Evolutionary conservation across 2,113 vertebrate species (phyloP).

Genomic region (Hippocampus barbouri): DNA sequence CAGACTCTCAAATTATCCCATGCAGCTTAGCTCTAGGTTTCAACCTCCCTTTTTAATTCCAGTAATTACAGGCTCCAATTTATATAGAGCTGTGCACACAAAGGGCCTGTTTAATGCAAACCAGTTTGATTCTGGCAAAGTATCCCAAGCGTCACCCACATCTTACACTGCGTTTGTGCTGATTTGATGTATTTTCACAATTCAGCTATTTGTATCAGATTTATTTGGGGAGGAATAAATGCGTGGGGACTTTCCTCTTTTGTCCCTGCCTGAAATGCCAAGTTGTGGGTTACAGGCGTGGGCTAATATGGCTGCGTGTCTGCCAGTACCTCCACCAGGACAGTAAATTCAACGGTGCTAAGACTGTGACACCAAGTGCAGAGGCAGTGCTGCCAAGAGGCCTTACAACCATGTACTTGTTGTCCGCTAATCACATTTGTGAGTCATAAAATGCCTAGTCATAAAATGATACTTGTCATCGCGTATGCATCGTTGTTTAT

Average conservation of each 20-base stretch:
- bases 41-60: constrained; percentile 85
- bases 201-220: constrained; percentile 65
- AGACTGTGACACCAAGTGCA: constrained; percentile 51
- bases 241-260: constrained; percentile 57
- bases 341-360: constrained; percentile 59
- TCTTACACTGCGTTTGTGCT: constrained; percentile 75
- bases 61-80: constrained; percentile 83
- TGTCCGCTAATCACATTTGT: constrained; percentile 60
- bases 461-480: constrained; percentile 58
- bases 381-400: constrained; percentile 35
- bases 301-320: constrained; percentile 46
- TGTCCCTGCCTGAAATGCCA: constrained; percentile 44
- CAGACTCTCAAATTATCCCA: constrained; percentile 85
- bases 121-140: constrained; percentile 80
- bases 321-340: constrained; percentile 58
- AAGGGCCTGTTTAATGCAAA: constrained; percentile 81
- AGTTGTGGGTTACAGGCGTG: constrained; percentile 47
- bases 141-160: constrained; percentile 77
- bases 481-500: constrained; percentile 52
- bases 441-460: constrained; percentile 42
- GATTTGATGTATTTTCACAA: constrained; percentile 77
- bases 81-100: constrained; percentile 80
- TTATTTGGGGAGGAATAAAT: constrained; percentile 63
- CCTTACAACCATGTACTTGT: constrained; percentile 57
- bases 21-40: constrained; percentile 80